phyloP scores from a whole-genome alignment of 2,888 invertebrate species.

The Phalera bucephala region DNA sequence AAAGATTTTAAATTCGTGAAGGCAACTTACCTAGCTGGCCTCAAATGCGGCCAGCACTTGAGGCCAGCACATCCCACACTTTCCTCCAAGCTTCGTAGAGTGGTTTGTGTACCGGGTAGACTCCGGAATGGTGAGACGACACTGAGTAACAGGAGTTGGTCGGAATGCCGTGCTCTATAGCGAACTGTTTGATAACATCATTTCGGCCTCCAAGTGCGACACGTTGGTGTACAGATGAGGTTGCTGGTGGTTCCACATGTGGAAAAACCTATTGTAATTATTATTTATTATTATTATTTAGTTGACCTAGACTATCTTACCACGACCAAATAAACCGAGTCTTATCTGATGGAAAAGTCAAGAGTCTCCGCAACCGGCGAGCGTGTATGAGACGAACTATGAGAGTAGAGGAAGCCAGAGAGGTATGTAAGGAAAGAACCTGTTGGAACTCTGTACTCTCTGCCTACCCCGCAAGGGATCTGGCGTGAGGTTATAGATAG shows the following conservation, averaged over 20 bases:
- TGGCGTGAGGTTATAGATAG: no score
- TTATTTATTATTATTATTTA: no score
- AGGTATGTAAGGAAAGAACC: no score
- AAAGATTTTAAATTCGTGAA: no score
- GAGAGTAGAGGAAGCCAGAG: no score
- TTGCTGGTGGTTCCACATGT: conserved; percentile 99
- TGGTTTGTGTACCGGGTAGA: conserved; percentile 98
- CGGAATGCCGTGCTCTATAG: conserved; percentile 92
- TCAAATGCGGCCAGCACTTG: conserved; percentile 99
- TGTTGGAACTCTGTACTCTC: no score
- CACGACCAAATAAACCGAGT: no score
- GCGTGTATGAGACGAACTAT: no score
- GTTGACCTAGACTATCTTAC: no score
- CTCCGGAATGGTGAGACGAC: conserved; percentile 99
- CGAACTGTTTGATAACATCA: conserved; percentile 96
- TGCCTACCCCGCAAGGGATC: no score
- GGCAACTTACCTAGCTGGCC: conserved; percentile 96
- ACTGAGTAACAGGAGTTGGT: conserved; percentile 96
- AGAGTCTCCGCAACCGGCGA: no score
- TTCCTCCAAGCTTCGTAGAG: conserved; percentile 98
- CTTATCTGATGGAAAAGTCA: no score
- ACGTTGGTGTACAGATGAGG: conserved; percentile 97
- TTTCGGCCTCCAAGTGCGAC: conserved; percentile 93
- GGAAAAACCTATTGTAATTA: conserved; percentile 93
- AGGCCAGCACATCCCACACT: conserved; percentile 96